Conservation (phyloP, 2,888 invertebrate genomes). For the Acleris cristana region DNA sequence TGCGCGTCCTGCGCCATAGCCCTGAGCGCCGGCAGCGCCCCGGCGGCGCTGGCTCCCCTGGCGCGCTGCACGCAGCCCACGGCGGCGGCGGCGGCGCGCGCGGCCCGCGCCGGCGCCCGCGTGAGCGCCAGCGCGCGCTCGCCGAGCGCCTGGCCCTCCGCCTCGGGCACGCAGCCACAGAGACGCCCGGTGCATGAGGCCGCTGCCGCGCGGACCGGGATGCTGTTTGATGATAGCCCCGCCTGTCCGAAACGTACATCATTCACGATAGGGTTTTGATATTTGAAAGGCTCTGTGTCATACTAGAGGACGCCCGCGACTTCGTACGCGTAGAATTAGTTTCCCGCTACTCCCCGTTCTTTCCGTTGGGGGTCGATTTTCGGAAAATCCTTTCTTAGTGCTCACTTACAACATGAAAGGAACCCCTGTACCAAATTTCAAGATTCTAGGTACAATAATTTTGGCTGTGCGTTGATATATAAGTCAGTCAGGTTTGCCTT, state of each 20-base stretch:
- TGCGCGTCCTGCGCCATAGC: conserved; percentile 97
- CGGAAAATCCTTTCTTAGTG: too few relatives aligned
- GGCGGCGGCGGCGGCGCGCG: conserved; percentile 85
- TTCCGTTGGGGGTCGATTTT: too few relatives aligned
- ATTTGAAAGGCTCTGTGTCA: too few relatives aligned
- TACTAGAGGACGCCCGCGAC: too few relatives aligned
- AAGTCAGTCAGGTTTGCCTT: too few relatives aligned
- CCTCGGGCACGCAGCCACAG: conserved; percentile 67
- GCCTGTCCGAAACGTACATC: conserved; percentile 68
- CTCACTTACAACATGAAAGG: too few relatives aligned
- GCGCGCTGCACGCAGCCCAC: conserved; percentile 98
- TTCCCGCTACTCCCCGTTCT: too few relatives aligned
- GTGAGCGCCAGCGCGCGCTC: conserved; percentile 67
- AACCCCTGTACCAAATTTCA: too few relatives aligned
- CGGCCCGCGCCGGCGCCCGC: conserved; percentile 54
- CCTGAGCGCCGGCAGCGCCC: conserved; percentile 96
- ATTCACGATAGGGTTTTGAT: too few relatives aligned
- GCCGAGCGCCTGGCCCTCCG: conserved; percentile 67
- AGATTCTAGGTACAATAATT: too few relatives aligned
- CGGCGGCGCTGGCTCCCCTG: conserved; percentile 97
- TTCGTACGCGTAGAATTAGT: too few relatives aligned
- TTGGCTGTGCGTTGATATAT: too few relatives aligned
- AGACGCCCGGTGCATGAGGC: conserved; percentile 97
- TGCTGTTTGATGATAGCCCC: conserved; percentile 89
- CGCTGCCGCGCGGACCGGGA: conserved; percentile 95